phyloP scores from a whole-genome alignment of 1,140 invertebrate genomes.

The Anthonomus grandis region DNA sequence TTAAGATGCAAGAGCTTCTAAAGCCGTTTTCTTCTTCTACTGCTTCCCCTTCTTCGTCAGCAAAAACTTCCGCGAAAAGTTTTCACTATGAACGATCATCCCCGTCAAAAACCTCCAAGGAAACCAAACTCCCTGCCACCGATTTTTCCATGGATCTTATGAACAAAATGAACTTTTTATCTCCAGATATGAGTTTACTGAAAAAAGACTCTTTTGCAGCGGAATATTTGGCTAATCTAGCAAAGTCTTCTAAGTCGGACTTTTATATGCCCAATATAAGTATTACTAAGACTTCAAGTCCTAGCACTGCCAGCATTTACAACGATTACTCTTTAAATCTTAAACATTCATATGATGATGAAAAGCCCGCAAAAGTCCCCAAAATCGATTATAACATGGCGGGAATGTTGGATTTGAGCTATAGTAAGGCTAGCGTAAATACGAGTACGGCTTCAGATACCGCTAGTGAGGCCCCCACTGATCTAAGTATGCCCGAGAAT shows the following conservation, averaged over 20 bases:
- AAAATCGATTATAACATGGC: slow-evolving; percentile 29
- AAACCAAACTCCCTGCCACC: slow-evolving; percentile 32
- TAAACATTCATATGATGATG: slow-evolving; percentile 28
- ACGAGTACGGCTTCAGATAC: slow-evolving; percentile 15
- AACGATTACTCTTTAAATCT: slow-evolving; percentile 37
- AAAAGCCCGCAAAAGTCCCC: slow-evolving; percentile 32
- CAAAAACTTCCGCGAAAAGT: slow-evolving; percentile 39
- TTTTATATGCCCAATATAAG: slow-evolving; percentile 36
- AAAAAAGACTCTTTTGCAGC: slow-evolving; percentile 45
- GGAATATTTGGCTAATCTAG: slow-evolving; percentile 46
- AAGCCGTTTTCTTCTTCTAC: slow-evolving; percentile 50
- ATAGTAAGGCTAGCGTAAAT: slow-evolving; percentile 20
- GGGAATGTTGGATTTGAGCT: slow-evolving; percentile 37
- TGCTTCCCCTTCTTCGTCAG: slow-evolving; percentile 34
- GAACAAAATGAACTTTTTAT: slow-evolving; percentile 46
- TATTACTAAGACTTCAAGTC: slow-evolving; percentile 19
- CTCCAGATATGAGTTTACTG: slow-evolving; percentile 48
- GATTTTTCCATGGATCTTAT: slow-evolving; percentile 45
- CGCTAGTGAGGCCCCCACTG: slow-evolving; percentile 24
- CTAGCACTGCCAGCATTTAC: slow-evolving; percentile 4
- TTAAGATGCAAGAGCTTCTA: slow-evolving; percentile 54
- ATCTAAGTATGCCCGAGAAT: slow-evolving; percentile 26
- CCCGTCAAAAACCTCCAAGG: slow-evolving; percentile 45
- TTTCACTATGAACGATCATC: slow-evolving; percentile 43
- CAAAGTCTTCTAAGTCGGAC: slow-evolving; percentile 40